A percentile compares a stretch with the other conserved stretches of the same genome.
Evolutionary conservation across 2,113 vertebrate genomes (phyloP).

Genomic region (Actenoides lindsayi): DNA sequence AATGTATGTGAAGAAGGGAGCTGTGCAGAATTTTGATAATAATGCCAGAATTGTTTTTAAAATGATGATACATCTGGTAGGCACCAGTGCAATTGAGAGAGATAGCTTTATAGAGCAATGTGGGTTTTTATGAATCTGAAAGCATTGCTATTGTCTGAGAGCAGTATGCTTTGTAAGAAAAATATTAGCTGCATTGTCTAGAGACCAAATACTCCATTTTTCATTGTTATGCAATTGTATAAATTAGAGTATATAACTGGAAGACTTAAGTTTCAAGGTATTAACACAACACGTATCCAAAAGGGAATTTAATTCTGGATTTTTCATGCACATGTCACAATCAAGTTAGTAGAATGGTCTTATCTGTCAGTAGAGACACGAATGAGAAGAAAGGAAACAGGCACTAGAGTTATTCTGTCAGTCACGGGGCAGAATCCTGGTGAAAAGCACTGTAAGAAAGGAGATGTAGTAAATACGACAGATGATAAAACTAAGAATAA

Average conservation of each 20-base stretch:
- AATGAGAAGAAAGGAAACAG: accelerated
- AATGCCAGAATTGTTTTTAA: not conserved
- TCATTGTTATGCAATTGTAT: not conserved
- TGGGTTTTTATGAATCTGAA: not conserved
- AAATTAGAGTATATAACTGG: not conserved
- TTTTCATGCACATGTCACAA: not conserved
- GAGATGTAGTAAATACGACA: not conserved
- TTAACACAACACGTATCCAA: not conserved
- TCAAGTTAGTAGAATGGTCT: not conserved
- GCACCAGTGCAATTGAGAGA: not conserved
- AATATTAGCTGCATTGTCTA: not conserved
- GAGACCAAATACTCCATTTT: not conserved
- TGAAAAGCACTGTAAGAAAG: not conserved
- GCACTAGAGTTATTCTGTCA: not conserved
- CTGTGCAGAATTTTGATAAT: not conserved
- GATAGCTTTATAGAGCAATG: not conserved
- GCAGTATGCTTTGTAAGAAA: not conserved
- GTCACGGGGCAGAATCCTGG: not conserved
- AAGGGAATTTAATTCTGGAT: not conserved
- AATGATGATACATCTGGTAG: not conserved
- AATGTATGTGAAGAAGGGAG: not conserved
- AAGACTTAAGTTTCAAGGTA: not conserved
- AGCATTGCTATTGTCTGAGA: not conserved
- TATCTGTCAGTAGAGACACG: not conserved
- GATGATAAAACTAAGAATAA: not conserved